A percentile compares a stretch with the other conserved stretches of the same genome.
Conservation (phyloP, 2,113 vertebrate species). For the Dipodomys stephensi region DNA sequence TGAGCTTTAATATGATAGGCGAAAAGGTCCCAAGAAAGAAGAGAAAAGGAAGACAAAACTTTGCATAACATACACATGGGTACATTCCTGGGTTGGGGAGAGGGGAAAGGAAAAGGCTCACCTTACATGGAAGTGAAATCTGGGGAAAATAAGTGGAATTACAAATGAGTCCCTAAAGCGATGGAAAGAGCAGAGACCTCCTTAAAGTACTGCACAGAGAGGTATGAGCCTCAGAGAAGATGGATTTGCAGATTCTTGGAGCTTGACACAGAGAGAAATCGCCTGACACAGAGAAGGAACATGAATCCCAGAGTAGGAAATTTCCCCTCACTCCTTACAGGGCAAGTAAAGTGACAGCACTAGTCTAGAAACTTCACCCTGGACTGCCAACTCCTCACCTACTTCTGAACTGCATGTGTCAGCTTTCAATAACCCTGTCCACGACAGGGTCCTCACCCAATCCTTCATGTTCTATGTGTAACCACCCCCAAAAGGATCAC, state of each 20-base stretch:
- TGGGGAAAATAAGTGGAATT: slow-evolving; percentile 19
- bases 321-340: not conserved
- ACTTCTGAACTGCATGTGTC: not conserved
- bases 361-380: not conserved
- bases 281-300: not conserved
- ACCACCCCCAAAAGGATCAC: not conserved
- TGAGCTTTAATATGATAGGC: not conserved
- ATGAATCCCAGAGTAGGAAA: rapidly evolving
- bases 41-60: not conserved
- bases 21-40: not conserved
- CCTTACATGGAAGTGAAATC: not conserved
- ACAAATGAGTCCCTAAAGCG: not conserved
- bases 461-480: not conserved
- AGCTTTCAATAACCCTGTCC: not conserved
- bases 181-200: not conserved
- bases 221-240: not conserved
- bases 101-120: not conserved
- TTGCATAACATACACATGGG: not conserved
- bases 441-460: rapidly evolving
- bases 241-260: not conserved
- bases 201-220: not conserved
- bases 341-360: not conserved
- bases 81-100: too few relatives aligned
- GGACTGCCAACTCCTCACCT: not conserved
- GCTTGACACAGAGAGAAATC: not conserved